Evolutionary conservation across 1,140 invertebrate genomes (phyloP).

Genomic region (Penaeus indicus): DNA sequence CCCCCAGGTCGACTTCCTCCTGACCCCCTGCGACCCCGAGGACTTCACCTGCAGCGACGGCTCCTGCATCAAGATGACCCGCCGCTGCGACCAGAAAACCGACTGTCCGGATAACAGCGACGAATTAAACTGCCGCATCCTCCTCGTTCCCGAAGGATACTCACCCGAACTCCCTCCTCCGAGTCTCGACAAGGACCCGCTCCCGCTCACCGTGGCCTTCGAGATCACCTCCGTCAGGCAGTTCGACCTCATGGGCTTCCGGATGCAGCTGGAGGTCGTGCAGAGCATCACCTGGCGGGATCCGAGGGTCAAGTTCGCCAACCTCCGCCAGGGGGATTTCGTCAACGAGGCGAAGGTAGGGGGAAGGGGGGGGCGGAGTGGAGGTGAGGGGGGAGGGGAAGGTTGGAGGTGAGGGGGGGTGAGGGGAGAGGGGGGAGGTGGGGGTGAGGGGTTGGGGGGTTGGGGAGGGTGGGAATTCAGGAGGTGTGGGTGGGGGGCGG

Average conservation of each 20-base stretch:
- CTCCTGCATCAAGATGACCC: conserved; percentile 62
- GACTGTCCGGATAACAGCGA: conserved; percentile 61
- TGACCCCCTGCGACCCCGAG: conserved; percentile 6
- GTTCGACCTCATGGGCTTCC: background rate
- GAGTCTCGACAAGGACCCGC: background rate
- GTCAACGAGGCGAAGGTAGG: background rate
- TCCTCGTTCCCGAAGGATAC: background rate
- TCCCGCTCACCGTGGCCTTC: background rate
- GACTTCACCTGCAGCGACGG: conserved; percentile 68
- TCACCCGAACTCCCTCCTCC: conserved; percentile 10
- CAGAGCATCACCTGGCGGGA: background rate
- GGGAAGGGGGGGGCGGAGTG: background rate
- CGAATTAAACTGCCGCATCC: conserved; percentile 17
- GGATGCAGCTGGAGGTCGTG: background rate
- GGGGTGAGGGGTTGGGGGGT: too few relatives aligned
- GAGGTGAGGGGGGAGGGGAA: too few relatives aligned
- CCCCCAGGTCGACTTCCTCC: conserved; percentile 11
- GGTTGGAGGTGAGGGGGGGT: too few relatives aligned
- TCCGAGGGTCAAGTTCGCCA: background rate
- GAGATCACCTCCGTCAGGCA: background rate
- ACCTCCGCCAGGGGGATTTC: background rate
- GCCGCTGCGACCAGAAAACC: conserved; percentile 59
- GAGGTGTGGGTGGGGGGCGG: too few relatives aligned
- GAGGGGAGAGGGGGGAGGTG: too few relatives aligned
- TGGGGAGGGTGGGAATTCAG: too few relatives aligned